A percentile compares a stretch with the other conserved stretches of the same genome.
Conservation (phyloP, 2,113 vertebrate species). For the Anthoscopus minutus region DNA sequence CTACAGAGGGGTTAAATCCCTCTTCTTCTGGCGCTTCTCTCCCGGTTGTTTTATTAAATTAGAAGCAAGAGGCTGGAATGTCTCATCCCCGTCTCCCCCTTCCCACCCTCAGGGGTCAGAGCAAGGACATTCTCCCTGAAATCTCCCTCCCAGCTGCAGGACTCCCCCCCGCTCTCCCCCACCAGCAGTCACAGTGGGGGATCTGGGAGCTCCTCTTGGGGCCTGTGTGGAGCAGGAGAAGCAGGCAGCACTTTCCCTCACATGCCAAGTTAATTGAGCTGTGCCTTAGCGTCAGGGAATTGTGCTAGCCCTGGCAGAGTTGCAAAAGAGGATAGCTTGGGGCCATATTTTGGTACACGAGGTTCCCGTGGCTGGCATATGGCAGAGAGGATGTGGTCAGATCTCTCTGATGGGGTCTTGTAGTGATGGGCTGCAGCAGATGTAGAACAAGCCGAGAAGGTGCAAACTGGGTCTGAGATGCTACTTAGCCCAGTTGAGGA, state of each 20-base stretch:
- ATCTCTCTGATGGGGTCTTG: not conserved
- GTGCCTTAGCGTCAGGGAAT: not conserved
- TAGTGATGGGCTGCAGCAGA: not conserved
- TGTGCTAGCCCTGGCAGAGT: not conserved
- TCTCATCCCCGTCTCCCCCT: slow-evolving; percentile 35
- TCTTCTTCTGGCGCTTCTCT: not conserved
- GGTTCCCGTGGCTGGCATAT: not conserved
- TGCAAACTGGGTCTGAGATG: not conserved
- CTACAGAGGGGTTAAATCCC: slow-evolving; percentile 47
- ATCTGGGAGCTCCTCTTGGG: not conserved
- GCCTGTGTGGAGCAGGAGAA: not conserved
- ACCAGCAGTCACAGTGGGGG: rapidly evolving
- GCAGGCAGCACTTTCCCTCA: not conserved
- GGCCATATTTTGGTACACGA: not conserved
- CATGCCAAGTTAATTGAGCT: not conserved
- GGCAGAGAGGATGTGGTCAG: not conserved
- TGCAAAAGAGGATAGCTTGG: not conserved
- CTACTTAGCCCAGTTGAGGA: not conserved
- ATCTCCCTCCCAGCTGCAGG: slow-evolving; percentile 11
- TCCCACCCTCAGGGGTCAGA: slow-evolving; percentile 26
- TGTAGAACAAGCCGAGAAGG: not conserved
- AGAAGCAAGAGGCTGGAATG: slow-evolving; percentile 44
- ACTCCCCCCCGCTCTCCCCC: not conserved
- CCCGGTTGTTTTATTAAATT: slow-evolving; percentile 55
- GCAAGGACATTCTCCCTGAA: slow-evolving; percentile 24